A percentile compares a stretch with the other conserved stretches of the same genome.
phyloP scores from a whole-genome alignment of 2,113 vertebrate species.

The Galeopterus variegatus region DNA sequence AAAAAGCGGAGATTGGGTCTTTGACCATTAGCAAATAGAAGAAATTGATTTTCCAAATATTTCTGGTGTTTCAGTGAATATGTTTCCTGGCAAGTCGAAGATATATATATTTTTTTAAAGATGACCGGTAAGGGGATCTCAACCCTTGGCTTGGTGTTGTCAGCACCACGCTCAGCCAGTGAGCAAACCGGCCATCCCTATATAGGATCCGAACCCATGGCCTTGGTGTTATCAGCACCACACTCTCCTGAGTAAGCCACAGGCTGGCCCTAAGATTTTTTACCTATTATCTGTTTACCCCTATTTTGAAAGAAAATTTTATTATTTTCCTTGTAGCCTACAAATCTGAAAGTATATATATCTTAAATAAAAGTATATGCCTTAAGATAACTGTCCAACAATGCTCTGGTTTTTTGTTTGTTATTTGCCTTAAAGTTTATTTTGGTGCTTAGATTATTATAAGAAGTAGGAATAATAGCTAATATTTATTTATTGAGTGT shows the following conservation, averaged over 20 bases:
- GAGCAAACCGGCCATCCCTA: too few relatives aligned
- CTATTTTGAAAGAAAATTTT: slow-evolving; percentile 28
- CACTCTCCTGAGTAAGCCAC: too few relatives aligned
- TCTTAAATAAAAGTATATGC: neutral
- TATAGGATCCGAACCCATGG: too few relatives aligned
- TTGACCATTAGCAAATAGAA: neutral
- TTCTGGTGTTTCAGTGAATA: slow-evolving; percentile 3
- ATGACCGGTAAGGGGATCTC: too few relatives aligned
- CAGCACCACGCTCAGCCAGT: too few relatives aligned
- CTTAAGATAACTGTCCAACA: neutral
- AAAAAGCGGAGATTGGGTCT: neutral
- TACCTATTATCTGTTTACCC: neutral
- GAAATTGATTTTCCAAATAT: neutral
- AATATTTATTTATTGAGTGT: neutral
- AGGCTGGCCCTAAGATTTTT: too few relatives aligned
- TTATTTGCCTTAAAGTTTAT: slow-evolving; percentile 50
- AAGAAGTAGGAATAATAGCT: neutral
- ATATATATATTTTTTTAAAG: neutral
- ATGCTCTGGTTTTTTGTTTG: neutral
- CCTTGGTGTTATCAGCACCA: too few relatives aligned
- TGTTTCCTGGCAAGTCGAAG: neutral
- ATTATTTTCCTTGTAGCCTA: neutral
- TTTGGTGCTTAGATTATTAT: slow-evolving; percentile 25
- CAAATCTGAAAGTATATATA: neutral
- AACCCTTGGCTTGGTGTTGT: too few relatives aligned